These are phyloP conservation scores for Eilema caniola DNA, from an alignment of 2,888 invertebrate genomes.

Conservation along the genomic window DNA sequence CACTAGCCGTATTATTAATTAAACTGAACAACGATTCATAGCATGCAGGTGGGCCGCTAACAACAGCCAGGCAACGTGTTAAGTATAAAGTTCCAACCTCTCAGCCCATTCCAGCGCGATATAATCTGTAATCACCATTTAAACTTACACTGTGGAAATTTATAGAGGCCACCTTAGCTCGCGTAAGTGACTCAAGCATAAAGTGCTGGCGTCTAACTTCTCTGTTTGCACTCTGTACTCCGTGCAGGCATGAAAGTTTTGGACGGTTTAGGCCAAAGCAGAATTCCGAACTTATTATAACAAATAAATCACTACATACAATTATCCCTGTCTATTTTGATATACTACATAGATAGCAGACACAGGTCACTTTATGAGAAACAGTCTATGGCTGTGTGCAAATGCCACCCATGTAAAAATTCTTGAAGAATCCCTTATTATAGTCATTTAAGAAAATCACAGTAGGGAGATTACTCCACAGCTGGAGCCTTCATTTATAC, in stretches of 20 bases:
- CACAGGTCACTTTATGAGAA: too few relatives aligned
- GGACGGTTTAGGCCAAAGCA: not conserved
- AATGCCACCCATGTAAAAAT: too few relatives aligned
- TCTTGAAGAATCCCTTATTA: too few relatives aligned
- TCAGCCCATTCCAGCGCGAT: constrained; percentile 54
- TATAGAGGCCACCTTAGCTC: constrained; percentile 78
- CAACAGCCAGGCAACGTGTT: not conserved
- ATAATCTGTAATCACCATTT: constrained; percentile 63
- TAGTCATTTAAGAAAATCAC: too few relatives aligned
- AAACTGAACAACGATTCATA: not conserved
- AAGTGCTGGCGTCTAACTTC: constrained; percentile 45
- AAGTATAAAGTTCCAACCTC: constrained; percentile 6
- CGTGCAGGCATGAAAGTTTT: constrained; percentile 29
- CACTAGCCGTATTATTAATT: not conserved
- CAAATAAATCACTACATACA: not conserved
- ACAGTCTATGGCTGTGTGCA: too few relatives aligned
- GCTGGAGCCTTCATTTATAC: too few relatives aligned
- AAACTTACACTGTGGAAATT: constrained; percentile 80
- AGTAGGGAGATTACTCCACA: too few relatives aligned
- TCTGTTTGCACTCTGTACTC: constrained; percentile 46
- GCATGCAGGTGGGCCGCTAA: not conserved
- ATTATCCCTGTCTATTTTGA: not conserved
- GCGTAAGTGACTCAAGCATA: constrained; percentile 65
- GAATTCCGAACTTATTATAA: not conserved
- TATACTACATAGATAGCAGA: too few relatives aligned